Evolutionary conservation across 2,888 invertebrate species (phyloP), one percentile per base, ranked within the genome.

Genomic region (Plagodis pulveraria): DNA sequence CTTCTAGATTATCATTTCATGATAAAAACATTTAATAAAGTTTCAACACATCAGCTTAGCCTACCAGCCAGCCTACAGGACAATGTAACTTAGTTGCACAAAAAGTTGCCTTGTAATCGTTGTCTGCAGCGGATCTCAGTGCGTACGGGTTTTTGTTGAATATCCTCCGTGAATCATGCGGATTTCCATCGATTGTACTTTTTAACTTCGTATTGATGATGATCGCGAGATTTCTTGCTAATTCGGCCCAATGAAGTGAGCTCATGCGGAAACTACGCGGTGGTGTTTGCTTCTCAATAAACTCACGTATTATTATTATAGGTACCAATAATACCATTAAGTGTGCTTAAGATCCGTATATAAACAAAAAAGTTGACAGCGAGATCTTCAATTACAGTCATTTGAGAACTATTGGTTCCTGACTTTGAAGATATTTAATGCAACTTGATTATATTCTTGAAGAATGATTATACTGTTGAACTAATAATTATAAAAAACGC

Each of bases 191-290:
- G 56, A 63, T 62, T 61, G 57, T 58, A 40, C 42, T 65, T 12
- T 22, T 10, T 8, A 11, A 8, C 42, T 11, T 9, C 34, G 12
- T 36, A 41, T 6, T 43, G 44, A 50, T 43, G 40, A 22, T 51
- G 56, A 63, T 56, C 47, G 43, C 36, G 54, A 63, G 50, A 47
- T 33, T 62, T 56, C 53, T 53, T 53, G 58, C 51, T 64, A 56
- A 65, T 58, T 67, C 58, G 47, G 53, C 54, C 57, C 49, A 10
- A 10, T 5, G 50, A 52, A 33, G 56, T 77, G 73, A 71, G 73
- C 63, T 77, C 77, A 80, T 69, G 71, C 69, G 77, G 71, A 75
- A 80, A 75, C 56, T 71, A 70, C 74, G 70, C 72, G 66, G 66
- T 70, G 66, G 66, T 70, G 50, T 63, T 62, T 58, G 43, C 47